A percentile compares a stretch with the other conserved stretches of the same genome.
phyloP scores from a whole-genome alignment of 2,113 vertebrate species.

The Polyodon spathula region DNA sequence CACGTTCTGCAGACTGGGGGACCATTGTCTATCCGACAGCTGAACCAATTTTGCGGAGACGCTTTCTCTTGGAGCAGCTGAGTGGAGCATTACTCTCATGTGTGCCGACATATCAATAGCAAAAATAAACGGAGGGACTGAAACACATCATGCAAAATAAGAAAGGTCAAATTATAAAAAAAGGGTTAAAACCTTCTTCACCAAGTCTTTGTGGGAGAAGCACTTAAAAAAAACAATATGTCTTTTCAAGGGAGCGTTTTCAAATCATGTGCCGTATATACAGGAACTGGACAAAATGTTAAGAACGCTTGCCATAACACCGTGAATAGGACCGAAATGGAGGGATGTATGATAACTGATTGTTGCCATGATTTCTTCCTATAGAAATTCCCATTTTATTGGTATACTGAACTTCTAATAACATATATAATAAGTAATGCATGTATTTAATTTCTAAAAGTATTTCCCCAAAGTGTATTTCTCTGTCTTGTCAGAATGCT shows the following conservation, averaged over 20 bases:
- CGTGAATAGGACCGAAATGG: neutral
- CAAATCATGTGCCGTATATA: neutral
- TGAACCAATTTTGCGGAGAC: neutral
- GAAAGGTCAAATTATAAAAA: conserved; percentile 41
- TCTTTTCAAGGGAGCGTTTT: neutral
- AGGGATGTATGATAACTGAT: too few species aligned
- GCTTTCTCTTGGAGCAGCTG: neutral
- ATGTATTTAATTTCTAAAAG: too few species aligned
- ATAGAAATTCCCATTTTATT: too few species aligned
- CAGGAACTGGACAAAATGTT: neutral
- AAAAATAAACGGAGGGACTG: conserved; percentile 51
- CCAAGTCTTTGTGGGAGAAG: conserved; percentile 32
- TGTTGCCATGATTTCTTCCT: too few species aligned
- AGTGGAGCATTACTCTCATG: neutral
- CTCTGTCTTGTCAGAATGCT: too few species aligned
- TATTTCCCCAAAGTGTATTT: too few species aligned
- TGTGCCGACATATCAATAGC: conserved; percentile 32
- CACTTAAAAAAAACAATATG: conserved; percentile 20
- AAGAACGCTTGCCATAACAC: too few species aligned
- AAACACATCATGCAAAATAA: conserved; percentile 34
- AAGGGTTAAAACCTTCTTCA: conserved; percentile 47
- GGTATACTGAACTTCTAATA: too few species aligned
- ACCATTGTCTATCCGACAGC: neutral
- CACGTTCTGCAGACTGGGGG: neutral
- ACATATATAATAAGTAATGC: too few species aligned